A percentile compares a stretch with the other conserved stretches of the same genome.
These are phyloP conservation scores for Ciconia nigra DNA, from an alignment of 2,797 vertebrate genomes.

Conservation along the genomic window DNA sequence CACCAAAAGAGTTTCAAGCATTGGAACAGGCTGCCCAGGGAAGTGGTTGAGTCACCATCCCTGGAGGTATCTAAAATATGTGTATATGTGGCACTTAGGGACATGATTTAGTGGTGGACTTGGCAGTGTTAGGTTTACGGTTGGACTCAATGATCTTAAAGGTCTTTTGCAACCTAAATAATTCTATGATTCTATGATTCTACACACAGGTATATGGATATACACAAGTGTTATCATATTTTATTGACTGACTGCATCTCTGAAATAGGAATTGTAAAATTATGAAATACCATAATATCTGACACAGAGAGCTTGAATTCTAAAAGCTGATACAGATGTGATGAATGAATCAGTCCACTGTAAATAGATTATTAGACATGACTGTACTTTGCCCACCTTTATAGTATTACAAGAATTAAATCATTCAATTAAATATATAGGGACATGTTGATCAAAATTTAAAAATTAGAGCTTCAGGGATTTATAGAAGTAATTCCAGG, in stretches of 20 bases:
- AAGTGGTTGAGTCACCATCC: not conserved
- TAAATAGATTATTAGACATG: not conserved
- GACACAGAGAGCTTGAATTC: not conserved
- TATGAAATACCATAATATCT: not conserved
- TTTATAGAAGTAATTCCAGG: not conserved
- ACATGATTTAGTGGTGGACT: not conserved
- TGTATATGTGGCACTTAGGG: not conserved
- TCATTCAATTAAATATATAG: not conserved
- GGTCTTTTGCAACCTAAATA: not conserved
- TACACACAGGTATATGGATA: not conserved
- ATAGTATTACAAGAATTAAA: not conserved
- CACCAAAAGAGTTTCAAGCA: not conserved
- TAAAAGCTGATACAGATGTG: not conserved
- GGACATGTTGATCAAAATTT: not conserved
- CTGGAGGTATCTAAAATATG: not conserved
- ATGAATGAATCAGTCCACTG: not conserved
- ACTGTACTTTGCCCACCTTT: not conserved
- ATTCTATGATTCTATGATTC: not conserved
- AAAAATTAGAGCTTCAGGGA: not conserved
- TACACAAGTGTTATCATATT: rapidly evolving
- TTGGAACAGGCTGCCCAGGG: not conserved
- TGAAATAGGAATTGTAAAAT: not conserved
- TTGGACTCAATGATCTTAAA: not conserved
- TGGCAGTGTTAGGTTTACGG: not conserved
- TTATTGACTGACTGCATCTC: not conserved